phyloP scores from a whole-genome alignment of 2,888 invertebrate species.

The Limenitis camilla region DNA sequence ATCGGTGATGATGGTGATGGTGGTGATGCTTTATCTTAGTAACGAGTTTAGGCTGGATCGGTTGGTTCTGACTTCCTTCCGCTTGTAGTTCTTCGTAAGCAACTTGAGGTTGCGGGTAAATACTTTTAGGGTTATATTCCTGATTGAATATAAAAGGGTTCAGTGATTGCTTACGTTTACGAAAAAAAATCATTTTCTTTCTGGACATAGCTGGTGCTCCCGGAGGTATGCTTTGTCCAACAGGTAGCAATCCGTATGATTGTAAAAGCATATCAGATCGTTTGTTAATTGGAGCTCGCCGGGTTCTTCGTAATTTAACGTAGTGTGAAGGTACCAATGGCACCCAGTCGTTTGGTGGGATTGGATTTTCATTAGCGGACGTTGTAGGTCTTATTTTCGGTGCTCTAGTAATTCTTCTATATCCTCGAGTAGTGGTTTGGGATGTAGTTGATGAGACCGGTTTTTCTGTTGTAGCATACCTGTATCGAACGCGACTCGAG shows the following conservation, averaged over 20 bases:
- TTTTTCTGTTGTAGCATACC: slow-evolving; percentile 38
- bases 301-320: slow-evolving; percentile 36
- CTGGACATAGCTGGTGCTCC: slow-evolving; percentile 31
- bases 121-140: slow-evolving; percentile 9
- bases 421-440: slow-evolving; percentile 42
- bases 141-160: slow-evolving; percentile 32
- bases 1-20: slow-evolving; percentile 79
- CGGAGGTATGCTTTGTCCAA: slow-evolving; percentile 32
- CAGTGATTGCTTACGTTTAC: slow-evolving; percentile 44
- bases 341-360: slow-evolving; percentile 60
- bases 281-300: slow-evolving; percentile 37
- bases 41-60: slow-evolving; percentile 39
- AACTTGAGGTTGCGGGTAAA: slow-evolving; percentile 29
- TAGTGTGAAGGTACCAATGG: slow-evolving; percentile 62
- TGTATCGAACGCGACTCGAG: slow-evolving; percentile 38
- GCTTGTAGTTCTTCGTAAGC: slow-evolving; percentile 41
- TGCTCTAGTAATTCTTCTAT: slow-evolving; percentile 54
- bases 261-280: slow-evolving; percentile 52
- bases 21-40: slow-evolving; percentile 76
- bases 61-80: slow-evolving; percentile 41
- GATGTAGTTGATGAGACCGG: slow-evolving; percentile 24
- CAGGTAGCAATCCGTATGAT: slow-evolving; percentile 52
- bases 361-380: slow-evolving; percentile 34
- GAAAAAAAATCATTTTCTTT: slow-evolving; percentile 48
- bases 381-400: slow-evolving; percentile 47